Evolutionary conservation across 2,797 vertebrate species (phyloP).

Genomic region (Hephaestus fuliginosus): DNA sequence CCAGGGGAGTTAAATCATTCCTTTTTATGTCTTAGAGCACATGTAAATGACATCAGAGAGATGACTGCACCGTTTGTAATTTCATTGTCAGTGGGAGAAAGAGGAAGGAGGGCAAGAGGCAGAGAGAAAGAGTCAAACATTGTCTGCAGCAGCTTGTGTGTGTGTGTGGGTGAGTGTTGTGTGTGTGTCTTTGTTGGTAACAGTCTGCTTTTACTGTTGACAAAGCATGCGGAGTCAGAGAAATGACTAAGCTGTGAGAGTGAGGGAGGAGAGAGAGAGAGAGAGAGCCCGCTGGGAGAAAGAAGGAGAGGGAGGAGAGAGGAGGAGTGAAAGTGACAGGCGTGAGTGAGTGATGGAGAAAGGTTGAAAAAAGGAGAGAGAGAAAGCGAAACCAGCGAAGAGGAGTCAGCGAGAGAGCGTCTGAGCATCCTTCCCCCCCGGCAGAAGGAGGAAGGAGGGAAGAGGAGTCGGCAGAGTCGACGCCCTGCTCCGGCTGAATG

Average conservation of each 20-base stretch:
- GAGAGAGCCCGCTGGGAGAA: slow-evolving; percentile 25
- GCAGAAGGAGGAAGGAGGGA: slow-evolving; percentile 49
- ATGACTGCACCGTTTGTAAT: slow-evolving; percentile 65
- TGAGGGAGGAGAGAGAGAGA: slow-evolving; percentile 21
- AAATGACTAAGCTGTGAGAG: slow-evolving; percentile 71
- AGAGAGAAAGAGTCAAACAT: slow-evolving; percentile 51
- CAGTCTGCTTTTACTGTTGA: slow-evolving; percentile 60
- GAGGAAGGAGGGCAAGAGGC: slow-evolving; percentile 36
- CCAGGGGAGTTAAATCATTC: slow-evolving; percentile 34
- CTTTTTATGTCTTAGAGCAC: slow-evolving; percentile 25
- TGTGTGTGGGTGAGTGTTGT: slow-evolving; percentile 36
- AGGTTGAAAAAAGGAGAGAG: slow-evolving; percentile 49
- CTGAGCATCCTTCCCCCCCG: slow-evolving; percentile 60
- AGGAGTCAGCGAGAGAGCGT: slow-evolving; percentile 28
- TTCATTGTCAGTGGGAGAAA: slow-evolving; percentile 35
- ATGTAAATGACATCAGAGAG: slow-evolving; percentile 60
- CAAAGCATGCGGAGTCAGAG: slow-evolving; percentile 72
- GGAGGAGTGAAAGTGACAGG: slow-evolving; percentile 49
- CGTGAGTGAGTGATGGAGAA: slow-evolving; percentile 51
- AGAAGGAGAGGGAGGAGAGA: slow-evolving; percentile 24
- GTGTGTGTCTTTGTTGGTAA: slow-evolving; percentile 49
- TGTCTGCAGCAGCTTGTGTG: slow-evolving; percentile 46
- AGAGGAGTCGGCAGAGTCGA: slow-evolving; percentile 69
- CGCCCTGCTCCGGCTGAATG: slow-evolving; percentile 77
- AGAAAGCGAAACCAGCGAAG: slow-evolving; percentile 28